Evolutionary conservation across 2,888 invertebrate species (phyloP), one percentile per base, ranked within the genome.

Genomic region (Patella pellucida): DNA sequence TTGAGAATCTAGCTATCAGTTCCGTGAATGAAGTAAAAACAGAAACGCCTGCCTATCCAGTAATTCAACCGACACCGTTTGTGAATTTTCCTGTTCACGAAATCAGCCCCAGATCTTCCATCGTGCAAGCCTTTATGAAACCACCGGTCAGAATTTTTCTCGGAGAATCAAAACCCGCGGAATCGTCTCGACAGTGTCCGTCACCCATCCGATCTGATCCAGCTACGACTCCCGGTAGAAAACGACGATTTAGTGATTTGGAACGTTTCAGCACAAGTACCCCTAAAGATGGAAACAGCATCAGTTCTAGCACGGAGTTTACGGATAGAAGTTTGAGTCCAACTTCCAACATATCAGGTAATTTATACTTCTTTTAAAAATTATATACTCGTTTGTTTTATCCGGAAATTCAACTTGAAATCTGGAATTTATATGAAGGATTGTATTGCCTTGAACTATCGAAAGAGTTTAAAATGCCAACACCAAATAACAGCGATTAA

Each of bases 1-100:
- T 82, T 7, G 83, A 82, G 71, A 80, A 78, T 69, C 71, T 82
- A 68, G 81, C 82, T 11, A 73, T 80, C 52, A 82, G 82, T 75
- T 80, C 79, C 31, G 78, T 71, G 16, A 72, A 62, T 50, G 79
- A 81, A 67, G 69, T 51, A 23, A 7, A 62, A 56, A 16, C 69
- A 74, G 4, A 71, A 56, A 15, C 52, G 23, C 23, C 19, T 12
- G 62, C 23, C 12, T 23, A 11, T 19, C 62, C 62, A 62, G 62
- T 62, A 1, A 62, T 62, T 62, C 23, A 11, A 11, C 3, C 19
- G 14, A 12, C 62, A 5, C 19, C 19, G 11, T 23, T 23, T 3
- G 19, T 62, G 62, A 19, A 19, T 12, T 11, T 3, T 62, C 62
- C 62, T 11, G 12, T 23, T 23, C 11, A 11, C 4, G 62, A 62